These are phyloP conservation scores for Cephus cinctus DNA, from an alignment of 1,140 invertebrate species.

Conservation along the genomic window DNA sequence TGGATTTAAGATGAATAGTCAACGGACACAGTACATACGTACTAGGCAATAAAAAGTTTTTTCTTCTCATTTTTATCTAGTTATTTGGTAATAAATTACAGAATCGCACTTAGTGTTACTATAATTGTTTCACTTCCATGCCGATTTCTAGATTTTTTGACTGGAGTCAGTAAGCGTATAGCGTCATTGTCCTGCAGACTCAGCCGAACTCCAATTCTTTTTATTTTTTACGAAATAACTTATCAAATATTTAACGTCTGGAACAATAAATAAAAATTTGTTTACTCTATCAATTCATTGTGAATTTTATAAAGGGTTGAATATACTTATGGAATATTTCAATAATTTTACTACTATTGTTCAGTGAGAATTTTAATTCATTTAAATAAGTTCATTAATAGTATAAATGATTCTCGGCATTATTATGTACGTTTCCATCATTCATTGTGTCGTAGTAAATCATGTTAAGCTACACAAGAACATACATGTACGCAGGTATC, in stretches of 20 bases:
- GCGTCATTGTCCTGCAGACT: slow-evolving; percentile 44
- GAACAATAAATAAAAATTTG: slow-evolving; percentile 41
- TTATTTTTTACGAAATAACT: slow-evolving; percentile 29
- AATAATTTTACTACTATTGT: background rate
- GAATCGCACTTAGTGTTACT: slow-evolving; percentile 50
- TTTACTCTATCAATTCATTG: slow-evolving; percentile 29
- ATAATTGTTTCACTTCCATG: slow-evolving; percentile 30
- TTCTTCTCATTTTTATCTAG: too few species aligned
- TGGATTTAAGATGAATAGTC: background rate
- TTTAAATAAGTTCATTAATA: background rate
- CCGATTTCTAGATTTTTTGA: slow-evolving; percentile 20
- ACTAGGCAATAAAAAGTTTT: background rate
- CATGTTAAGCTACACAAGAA: too few species aligned
- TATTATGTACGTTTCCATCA: too few species aligned
- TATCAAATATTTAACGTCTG: slow-evolving; percentile 34
- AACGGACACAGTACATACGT: background rate
- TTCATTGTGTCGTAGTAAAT: too few species aligned
- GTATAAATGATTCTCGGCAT: too few species aligned
- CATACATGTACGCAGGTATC: too few species aligned
- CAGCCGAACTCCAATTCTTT: slow-evolving; percentile 38
- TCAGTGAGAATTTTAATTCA: background rate
- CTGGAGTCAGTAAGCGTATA: slow-evolving; percentile 52
- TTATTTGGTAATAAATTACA: slow-evolving; percentile 25
- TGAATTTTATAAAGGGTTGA: slow-evolving; percentile 35
- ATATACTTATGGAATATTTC: slow-evolving; percentile 24